phyloP scores from a whole-genome alignment of 2,888 invertebrate species.

The Heliconius aoede region DNA sequence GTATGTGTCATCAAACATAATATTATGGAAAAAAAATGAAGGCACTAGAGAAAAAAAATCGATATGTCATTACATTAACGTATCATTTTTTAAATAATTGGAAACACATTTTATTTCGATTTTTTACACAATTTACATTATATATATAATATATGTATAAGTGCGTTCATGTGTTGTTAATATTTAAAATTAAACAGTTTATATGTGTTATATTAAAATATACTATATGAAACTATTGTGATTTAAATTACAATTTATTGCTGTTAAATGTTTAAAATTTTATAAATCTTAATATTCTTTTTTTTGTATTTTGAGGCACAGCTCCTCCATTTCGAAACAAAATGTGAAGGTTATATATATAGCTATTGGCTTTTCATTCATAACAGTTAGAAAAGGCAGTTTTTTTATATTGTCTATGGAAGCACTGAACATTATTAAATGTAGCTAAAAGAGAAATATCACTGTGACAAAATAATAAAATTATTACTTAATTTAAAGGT shows the following conservation, averaged over 20 bases:
- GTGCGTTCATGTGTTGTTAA: background rate
- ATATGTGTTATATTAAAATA: too few relatives aligned
- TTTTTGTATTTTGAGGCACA: background rate
- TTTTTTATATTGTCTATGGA: conserved; percentile 24
- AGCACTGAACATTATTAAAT: conserved; percentile 18
- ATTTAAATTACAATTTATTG: background rate
- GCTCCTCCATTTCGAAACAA: background rate
- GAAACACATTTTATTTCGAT: background rate
- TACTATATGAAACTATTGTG: too few relatives aligned
- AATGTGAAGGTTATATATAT: background rate
- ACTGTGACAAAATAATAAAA: background rate
- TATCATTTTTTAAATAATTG: background rate
- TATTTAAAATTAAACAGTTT: too few relatives aligned
- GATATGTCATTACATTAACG: conserved; percentile 10
- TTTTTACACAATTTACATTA: background rate
- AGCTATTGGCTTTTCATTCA: background rate
- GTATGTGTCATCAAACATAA: conserved; percentile 9
- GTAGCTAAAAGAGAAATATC: background rate
- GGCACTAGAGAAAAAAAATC: conserved; percentile 23
- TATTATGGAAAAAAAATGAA: conserved; percentile 12
- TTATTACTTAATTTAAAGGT: conserved; percentile 6
- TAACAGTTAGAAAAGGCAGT: conserved; percentile 5
- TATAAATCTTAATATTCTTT: too few relatives aligned
- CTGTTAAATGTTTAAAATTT: background rate
- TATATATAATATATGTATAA: background rate